Evolutionary conservation across 2,797 vertebrate species (phyloP), one percentile per base, ranked within the genome.

Genomic region (Pangasius krempfi): DNA sequence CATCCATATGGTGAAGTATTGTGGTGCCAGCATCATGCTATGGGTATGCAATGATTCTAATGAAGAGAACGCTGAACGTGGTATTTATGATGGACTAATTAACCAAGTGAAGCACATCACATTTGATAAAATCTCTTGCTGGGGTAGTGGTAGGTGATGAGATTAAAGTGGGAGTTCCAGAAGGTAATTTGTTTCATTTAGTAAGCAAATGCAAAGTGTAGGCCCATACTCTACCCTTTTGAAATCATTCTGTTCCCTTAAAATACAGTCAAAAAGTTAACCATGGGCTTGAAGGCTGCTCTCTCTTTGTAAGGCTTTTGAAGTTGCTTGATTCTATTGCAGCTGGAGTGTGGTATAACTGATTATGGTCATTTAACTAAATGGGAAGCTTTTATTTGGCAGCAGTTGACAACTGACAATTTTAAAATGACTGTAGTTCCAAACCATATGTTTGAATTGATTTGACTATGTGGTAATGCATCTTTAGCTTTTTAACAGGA

Each of bases 11-110:
- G 9, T 56, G 30, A 37, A 33, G 30, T 13, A 40, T 14, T 37
- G 33, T 16, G 27, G 75, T 60, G 22, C 30, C 33, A 80, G 16
- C 4, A 56, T 58, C 52, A 60, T 81, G 20, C 54, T 58, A 60
- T 58, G 0, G 20, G 20, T 30, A 79, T 16, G n/a, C 52, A 80
- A 12, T 54, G 16, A 79, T 30, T 20, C 52, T 37, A 37, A 81
- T 78, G 27, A 84, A 76, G 27, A 84, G 80, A 86, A 82, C 56
- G 62, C 47, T 85, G 44, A 78, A 86, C 81, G 54, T 88, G 76
- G 82, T 79, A 78, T 91, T 90, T 89, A 68, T 85, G 80, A 68
- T 84, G 85, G 56, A 54, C 88, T 89, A 84, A 92, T 88, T 89
- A 91, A 86, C 44, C 33, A 64, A 14, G 37, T 37, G 44, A 85